A percentile compares a stretch with the other conserved stretches of the same genome.
Conservation (phyloP, 2,797 vertebrate species). For the Phyllotis vaccarum region DNA sequence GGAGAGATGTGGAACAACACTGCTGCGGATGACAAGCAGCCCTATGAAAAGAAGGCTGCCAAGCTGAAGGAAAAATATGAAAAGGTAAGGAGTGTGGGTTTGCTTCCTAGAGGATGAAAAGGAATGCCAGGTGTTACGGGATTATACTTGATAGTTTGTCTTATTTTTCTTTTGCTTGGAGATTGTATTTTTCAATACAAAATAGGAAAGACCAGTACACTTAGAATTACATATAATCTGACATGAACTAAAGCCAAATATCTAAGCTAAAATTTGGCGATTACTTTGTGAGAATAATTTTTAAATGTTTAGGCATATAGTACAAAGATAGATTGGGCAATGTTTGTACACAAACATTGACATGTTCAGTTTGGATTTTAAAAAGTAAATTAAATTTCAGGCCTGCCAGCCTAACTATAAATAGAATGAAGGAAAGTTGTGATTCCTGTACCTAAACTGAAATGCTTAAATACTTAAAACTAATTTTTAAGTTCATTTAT, state of each 20-base stretch:
- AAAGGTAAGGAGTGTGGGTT: conserved; percentile 90
- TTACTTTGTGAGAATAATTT: background rate
- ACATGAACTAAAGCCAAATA: background rate
- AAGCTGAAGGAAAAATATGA: conserved; percentile 99
- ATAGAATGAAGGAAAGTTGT: background rate
- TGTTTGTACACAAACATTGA: background rate
- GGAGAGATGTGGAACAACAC: conserved; percentile 98
- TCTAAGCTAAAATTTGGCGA: background rate
- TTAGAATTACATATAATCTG: background rate
- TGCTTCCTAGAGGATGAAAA: background rate
- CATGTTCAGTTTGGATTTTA: background rate
- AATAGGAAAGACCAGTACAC: background rate
- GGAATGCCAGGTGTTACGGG: background rate
- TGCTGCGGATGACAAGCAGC: conserved; percentile 95
- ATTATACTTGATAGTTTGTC: background rate
- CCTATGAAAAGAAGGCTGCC: conserved; percentile 96
- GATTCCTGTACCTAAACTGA: background rate
- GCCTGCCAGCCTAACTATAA: background rate
- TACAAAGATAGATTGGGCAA: background rate
- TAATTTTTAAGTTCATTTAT: background rate
- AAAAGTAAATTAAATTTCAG: background rate
- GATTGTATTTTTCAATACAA: background rate
- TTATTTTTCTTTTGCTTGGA: background rate
- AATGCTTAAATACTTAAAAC: background rate
- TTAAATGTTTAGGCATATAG: background rate